Evolutionary conservation across 2,888 invertebrate species (phyloP), one percentile per base, ranked within the genome.

Genomic region (Scaeva pyrastri): DNA sequence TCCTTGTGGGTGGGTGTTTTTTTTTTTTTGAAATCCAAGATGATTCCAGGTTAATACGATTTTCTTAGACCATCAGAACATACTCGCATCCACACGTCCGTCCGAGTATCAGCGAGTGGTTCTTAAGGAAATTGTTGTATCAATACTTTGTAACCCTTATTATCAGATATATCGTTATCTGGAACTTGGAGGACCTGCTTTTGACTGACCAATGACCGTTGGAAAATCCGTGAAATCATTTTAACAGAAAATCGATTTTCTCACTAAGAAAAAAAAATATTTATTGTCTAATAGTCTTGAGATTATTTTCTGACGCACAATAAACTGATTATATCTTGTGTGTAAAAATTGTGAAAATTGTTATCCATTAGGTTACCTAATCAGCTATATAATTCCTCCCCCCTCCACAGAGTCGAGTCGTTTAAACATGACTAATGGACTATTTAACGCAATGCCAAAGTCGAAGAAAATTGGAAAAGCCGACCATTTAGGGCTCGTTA

Each of bases 381-480:
- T 74, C 43, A 60, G 16, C 60, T 68, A 80, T 68, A 62, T 52
- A 70, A 60, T 7, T 52, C 52, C 68, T 43, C 6, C 31, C 31
- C 5, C 31, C 8, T 5, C 31, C 31, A 31, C n/a, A n/a, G n/a
- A n/a, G 31, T 1, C 5, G 31, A 5, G 8, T 8, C 56, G 31
- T 58, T 84, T 45, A 66, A 79, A 79, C 36, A 75, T 58, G 71
- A 26, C 23, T 73, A 31, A 58, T 68, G 45, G 62, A 52, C 52
- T 68, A 73, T 48, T 48, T 39, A 45, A 56, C 45, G 55, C 48
- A 41, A 55, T 56, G 60, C 55, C 55, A 14, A 68, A 60, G 52
- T 68, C 72, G 45, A 60, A 68, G 66, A 68, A 58, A 72, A 77
- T 72, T 82, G 66, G 60, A 43, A 64, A 73, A 74, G 36, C 48